Evolutionary conservation across 2,888 invertebrate genomes (phyloP), one percentile per base, ranked within the genome.

Genomic region (Drosophila pegasa): DNA sequence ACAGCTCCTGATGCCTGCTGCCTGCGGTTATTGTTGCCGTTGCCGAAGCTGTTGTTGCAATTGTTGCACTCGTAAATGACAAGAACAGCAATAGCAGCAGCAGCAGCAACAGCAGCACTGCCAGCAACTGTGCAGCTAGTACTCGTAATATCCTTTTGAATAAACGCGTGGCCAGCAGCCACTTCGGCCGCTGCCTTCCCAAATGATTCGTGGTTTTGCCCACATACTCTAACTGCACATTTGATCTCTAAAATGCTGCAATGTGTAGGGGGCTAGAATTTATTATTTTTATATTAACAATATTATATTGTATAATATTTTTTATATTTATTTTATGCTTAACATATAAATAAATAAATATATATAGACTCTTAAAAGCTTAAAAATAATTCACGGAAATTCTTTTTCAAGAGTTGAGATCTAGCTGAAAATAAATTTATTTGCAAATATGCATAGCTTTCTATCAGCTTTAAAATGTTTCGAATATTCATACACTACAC

Each of bases 1-100:
- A 57, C 79, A 78, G 71, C 71, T 71, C 64, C 63, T 50, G 64
- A 63, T 63, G 63, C 35, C 62, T 45, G 57, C 54, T 64, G 80
- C 70, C 79, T 78, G 75, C 59, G 41, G 52, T 38, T 59, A 20
- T 56, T 55, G 51, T 25, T 56, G 38, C 25, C 56, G 50, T 9
- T 61, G 50, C 3, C 38, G 33, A 43, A 52, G 45, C 8, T 48
- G 31, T 14, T 41, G 41, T 33, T 60, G 63, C 45, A 62, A 54
- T 68, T 66, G 75, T 55, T 82, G 80, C 80, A 75, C 80, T 79
- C 79, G 82, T 79, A 82, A 82, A 64, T 79, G 79, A 82, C 82
- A 81, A 65, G 43, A 65, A 64, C 78, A 77, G 67, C 66, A 47
- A 45, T 37, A 75, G 37, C 55, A 56, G 7, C 54, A 56, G 45